Evolutionary conservation across 2,797 vertebrate genomes (phyloP).

Genomic region (Octomys mimax): DNA sequence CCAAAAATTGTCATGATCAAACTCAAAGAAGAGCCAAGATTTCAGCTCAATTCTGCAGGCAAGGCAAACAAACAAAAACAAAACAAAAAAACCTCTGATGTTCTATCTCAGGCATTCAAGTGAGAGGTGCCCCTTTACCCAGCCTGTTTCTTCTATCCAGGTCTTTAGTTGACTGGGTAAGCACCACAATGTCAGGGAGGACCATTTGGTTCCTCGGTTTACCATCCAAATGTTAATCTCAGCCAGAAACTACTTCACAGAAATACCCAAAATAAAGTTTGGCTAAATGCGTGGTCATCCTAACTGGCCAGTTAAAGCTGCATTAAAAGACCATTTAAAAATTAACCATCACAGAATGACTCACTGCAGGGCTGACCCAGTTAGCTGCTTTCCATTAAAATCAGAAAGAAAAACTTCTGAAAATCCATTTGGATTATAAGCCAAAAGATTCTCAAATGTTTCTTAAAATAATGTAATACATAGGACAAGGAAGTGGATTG

Average conservation of each 20-base stretch:
- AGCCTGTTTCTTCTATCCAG: background rate
- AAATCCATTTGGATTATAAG: background rate
- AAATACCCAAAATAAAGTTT: background rate
- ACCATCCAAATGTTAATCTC: background rate
- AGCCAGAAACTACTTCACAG: background rate
- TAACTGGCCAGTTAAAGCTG: background rate
- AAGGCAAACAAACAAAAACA: background rate
- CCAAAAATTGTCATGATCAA: background rate
- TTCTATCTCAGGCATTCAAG: background rate
- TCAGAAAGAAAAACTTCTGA: background rate
- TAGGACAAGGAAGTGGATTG: conserved; percentile 20
- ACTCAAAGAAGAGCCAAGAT: background rate
- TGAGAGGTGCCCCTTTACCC: too few relatives aligned
- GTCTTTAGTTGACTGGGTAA: background rate
- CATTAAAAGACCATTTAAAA: background rate
- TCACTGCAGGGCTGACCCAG: background rate
- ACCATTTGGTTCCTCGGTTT: background rate
- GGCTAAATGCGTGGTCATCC: background rate
- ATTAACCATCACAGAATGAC: background rate
- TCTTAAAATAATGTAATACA: conserved; percentile 57
- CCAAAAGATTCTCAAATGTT: conserved; percentile 35
- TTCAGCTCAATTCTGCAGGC: background rate
- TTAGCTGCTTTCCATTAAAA: conserved; percentile 13
- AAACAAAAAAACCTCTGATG: background rate
- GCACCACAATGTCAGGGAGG: background rate